Conservation (phyloP, 2,888 invertebrate genomes). For the Brachylomia viminalis region DNA sequence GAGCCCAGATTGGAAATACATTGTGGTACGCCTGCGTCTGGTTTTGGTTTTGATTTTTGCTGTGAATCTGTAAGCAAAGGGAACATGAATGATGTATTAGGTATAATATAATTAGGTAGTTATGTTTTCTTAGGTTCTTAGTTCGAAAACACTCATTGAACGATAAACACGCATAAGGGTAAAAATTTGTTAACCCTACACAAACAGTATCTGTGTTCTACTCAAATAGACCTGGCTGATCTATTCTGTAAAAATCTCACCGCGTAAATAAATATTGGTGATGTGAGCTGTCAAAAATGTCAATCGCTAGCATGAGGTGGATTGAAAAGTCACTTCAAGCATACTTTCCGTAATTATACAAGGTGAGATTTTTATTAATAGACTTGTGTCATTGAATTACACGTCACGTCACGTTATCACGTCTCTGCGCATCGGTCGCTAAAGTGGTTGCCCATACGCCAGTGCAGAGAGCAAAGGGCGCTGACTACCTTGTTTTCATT, state of each 20-base stretch:
- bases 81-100: neutral
- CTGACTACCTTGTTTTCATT: no score
- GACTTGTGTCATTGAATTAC: neutral
- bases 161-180: neutral
- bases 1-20: neutral
- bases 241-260: neutral
- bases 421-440: no score
- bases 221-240: neutral
- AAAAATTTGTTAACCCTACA: neutral
- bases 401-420: no score
- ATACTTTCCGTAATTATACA: neutral
- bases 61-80: neutral
- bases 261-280: neutral
- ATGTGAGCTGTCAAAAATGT: neutral
- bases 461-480: no score
- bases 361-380: neutral
- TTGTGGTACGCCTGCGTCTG: neutral
- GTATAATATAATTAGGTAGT: neutral
- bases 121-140: neutral
- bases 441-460: no score
- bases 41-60: rapidly evolving
- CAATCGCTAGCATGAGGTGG: neutral
- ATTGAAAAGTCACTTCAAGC: neutral
- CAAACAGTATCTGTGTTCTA: neutral
- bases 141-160: neutral